Percentiles rank a stretch among this genome's conserved stretches.
These are phyloP conservation scores for Pammene fasciana DNA, from an alignment of 2,888 invertebrate species.

Conservation along the genomic window DNA sequence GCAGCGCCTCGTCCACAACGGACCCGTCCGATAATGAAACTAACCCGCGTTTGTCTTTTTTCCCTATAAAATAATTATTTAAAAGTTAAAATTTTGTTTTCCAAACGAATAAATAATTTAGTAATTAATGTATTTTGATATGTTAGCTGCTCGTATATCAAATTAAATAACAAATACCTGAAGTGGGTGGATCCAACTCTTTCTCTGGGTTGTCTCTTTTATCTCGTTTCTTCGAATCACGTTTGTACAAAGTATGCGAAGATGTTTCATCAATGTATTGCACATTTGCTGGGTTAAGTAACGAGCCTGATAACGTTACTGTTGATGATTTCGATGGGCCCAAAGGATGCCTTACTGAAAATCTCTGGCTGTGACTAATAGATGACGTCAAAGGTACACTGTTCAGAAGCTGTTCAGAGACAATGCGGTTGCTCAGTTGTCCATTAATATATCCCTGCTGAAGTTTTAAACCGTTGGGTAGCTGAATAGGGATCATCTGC, in stretches of 20 bases:
- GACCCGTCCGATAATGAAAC: conserved; percentile 87
- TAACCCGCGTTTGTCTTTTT: conserved; percentile 86
- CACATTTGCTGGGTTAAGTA: conserved; percentile 84
- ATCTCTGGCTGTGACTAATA: conserved; percentile 54
- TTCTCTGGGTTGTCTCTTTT: conserved; percentile 80
- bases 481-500: conserved; percentile 75
- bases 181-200: conserved; percentile 61
- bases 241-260: conserved; percentile 79
- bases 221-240: conserved; percentile 73
- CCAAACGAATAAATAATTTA: neutral
- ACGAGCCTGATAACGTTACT: conserved; percentile 69
- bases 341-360: conserved; percentile 42
- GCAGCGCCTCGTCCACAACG: conserved; percentile 85
- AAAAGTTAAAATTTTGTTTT: neutral
- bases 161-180: conserved; percentile 51
- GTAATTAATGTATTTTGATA: no score
- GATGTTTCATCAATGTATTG: conserved; percentile 84
- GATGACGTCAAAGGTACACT: conserved; percentile 55
- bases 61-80: conserved; percentile 58
- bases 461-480: conserved; percentile 77
- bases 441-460: conserved; percentile 86
- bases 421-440: conserved; percentile 83
- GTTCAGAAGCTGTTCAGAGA: conserved; percentile 82
- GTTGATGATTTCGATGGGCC: conserved; percentile 65
- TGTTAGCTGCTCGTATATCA: no score